Percentiles rank a stretch among this genome's conserved stretches.
phyloP scores from a whole-genome alignment of 2,113 vertebrate genomes.

The human (Homo sapiens) region DNA sequence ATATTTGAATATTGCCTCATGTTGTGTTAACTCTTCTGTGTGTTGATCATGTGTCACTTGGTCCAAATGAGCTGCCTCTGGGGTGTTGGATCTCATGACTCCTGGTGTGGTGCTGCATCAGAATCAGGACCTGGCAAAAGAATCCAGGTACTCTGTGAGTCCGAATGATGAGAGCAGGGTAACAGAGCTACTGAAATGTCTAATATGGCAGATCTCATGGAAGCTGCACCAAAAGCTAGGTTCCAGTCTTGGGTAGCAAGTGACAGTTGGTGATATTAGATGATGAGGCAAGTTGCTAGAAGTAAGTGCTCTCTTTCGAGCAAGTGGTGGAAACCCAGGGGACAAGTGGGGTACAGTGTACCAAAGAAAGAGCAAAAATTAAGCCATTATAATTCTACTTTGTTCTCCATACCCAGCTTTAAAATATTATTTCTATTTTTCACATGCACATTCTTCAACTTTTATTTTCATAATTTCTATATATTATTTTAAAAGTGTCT shows the following conservation, averaged over 20 bases:
- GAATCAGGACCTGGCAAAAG: neutral
- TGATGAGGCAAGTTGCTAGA: neutral
- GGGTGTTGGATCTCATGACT: neutral
- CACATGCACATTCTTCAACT: neutral
- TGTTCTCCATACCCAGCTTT: neutral
- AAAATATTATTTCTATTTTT: neutral
- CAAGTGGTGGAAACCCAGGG: neutral
- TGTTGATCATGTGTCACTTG: neutral
- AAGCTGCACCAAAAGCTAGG: neutral
- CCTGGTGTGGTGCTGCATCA: neutral
- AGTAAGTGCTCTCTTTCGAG: neutral
- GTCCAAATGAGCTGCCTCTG: neutral
- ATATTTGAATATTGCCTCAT: neutral
- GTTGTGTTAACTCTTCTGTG: neutral
- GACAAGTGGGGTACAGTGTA: too few relatives aligned
- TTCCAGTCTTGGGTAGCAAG: neutral
- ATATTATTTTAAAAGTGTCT: neutral
- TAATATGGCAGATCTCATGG: neutral
- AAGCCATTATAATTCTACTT: neutral
- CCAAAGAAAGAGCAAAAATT: neutral
- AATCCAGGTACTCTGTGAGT: neutral
- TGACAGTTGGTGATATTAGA: neutral
- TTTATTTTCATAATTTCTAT: neutral
- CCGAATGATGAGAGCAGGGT: neutral
- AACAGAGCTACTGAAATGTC: neutral